Evolutionary conservation across 2,888 invertebrate genomes (phyloP).

Genomic region (Hypsopygia costalis): DNA sequence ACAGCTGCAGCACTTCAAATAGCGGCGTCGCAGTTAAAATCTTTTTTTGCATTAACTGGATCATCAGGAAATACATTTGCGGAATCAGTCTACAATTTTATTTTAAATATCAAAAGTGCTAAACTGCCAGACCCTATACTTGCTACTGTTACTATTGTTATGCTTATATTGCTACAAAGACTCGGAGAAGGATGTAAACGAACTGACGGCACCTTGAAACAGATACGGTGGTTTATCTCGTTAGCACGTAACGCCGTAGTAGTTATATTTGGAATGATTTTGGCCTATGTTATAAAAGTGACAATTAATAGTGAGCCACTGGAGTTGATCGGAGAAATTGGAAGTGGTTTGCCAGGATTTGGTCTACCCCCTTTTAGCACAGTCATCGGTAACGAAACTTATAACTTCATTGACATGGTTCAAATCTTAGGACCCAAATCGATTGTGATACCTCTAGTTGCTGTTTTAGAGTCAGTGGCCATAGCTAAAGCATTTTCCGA

Average conservation of each 20-base stretch:
- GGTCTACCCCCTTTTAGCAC: slow-evolving; percentile 84
- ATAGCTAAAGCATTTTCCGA: slow-evolving; percentile 89
- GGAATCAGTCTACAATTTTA: slow-evolving; percentile 81
- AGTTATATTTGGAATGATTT: slow-evolving; percentile 86
- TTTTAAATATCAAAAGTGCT: slow-evolving; percentile 80
- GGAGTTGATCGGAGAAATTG: slow-evolving; percentile 83
- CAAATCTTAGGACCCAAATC: slow-evolving; percentile 81
- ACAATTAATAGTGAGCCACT: slow-evolving; percentile 76
- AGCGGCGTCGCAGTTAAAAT: slow-evolving; percentile 89
- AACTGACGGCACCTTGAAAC: slow-evolving; percentile 62
- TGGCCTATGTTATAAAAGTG: slow-evolving; percentile 75
- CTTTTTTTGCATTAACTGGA: slow-evolving; percentile 83
- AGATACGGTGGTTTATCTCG: slow-evolving; percentile 82
- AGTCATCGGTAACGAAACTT: slow-evolving; percentile 78
- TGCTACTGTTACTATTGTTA: slow-evolving; percentile 82
- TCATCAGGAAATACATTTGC: slow-evolving; percentile 83
- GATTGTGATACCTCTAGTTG: slow-evolving; percentile 84
- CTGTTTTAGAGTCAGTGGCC: slow-evolving; percentile 86
- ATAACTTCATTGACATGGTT: slow-evolving; percentile 82
- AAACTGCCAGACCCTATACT: slow-evolving; percentile 83
- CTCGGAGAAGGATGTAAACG: slow-evolving; percentile 77
- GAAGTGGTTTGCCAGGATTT: slow-evolving; percentile 85
- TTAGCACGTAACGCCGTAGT: slow-evolving; percentile 90
- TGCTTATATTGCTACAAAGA: slow-evolving; percentile 83
- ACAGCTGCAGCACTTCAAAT: slow-evolving; percentile 92